These are phyloP conservation scores for Arizona elegans DNA, from an alignment of 2,113 vertebrate species.

Conservation along the genomic window DNA sequence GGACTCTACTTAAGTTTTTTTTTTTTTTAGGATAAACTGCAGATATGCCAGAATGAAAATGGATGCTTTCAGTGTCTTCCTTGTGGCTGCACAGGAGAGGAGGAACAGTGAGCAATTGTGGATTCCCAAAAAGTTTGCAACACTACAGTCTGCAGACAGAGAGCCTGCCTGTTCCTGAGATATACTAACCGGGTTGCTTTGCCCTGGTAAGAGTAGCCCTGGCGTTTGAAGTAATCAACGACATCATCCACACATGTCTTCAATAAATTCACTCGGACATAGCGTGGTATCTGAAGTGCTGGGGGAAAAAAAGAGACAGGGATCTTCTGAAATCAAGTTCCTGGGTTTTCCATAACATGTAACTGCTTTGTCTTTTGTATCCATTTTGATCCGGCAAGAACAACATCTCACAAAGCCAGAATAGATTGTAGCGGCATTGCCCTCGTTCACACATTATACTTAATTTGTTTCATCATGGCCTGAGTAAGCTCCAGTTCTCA, in stretches of 20 bases:
- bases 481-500: not conserved
- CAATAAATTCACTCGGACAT: constrained; percentile 86
- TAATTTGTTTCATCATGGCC: not conserved
- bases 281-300: constrained; percentile 80
- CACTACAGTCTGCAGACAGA: not conserved
- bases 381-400: not conserved
- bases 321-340: not conserved
- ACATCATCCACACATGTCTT: constrained; percentile 80
- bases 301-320: not conserved
- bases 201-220: constrained; percentile 84
- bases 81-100: not conserved
- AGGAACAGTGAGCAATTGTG: not conserved
- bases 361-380: too few species aligned
- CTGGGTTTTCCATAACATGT: not conserved
- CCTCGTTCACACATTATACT: not conserved
- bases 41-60: not conserved
- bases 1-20: not conserved
- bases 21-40: not conserved
- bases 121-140: not conserved
- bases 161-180: not conserved
- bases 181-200: constrained; percentile 67
- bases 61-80: not conserved
- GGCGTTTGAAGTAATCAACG: constrained; percentile 88
- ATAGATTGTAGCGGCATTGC: not conserved
- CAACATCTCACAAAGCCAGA: not conserved